Base-by-base conservation (phyloP, 2,797 vertebrate species). In the Odontamblyopus rebecca region DNA sequence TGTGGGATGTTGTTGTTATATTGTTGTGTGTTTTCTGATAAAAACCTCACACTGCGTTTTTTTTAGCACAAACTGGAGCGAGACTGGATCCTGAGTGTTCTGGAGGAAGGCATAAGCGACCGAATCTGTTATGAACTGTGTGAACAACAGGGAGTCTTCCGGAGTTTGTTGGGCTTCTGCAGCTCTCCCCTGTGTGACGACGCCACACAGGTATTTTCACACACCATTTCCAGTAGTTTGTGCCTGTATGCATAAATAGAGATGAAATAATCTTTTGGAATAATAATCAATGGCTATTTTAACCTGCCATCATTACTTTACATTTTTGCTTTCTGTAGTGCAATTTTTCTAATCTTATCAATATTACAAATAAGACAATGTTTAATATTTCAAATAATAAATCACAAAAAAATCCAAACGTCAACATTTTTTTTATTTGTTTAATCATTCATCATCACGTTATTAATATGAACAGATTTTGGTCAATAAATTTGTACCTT, bases 71-170 rank as follows among this genome's bases (percentile, higher is more conserved):
- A 93, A 89, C 69, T 84, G 6, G 97, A 99, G 68, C 94, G 94
- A 1, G 93, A 95, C 16, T 99, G 97, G 97, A 89, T 97, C 65
- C 79, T 99, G 19, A 88, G 76, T 1, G 82, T 99, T n/a, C 87
- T 99, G 70, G 91, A 92, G 75, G 94, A 96, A 73, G 96, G 97
- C 2, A 81, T 98, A 41, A 91, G 86, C 11, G 97, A 98, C 77
- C 92, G 89, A 27, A 78, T 94, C 44, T 96, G 95, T 87, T 99
- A 94, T 0, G 89, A 96, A n/a, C 80, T 98, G 5, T 97, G 93
- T 41, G 89, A 96, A 79, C 90, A 94, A 75, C 96, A 99, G 67
- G 93, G 94, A 63, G 89, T 98, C 77, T 95, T 96, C 80, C 95
- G 94, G 82, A 83, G 94, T 69, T 75, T 99, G 66, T 82, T 99